Evolutionary conservation across 2,797 vertebrate genomes (phyloP).

Genomic region (Spheniscus humboldti): DNA sequence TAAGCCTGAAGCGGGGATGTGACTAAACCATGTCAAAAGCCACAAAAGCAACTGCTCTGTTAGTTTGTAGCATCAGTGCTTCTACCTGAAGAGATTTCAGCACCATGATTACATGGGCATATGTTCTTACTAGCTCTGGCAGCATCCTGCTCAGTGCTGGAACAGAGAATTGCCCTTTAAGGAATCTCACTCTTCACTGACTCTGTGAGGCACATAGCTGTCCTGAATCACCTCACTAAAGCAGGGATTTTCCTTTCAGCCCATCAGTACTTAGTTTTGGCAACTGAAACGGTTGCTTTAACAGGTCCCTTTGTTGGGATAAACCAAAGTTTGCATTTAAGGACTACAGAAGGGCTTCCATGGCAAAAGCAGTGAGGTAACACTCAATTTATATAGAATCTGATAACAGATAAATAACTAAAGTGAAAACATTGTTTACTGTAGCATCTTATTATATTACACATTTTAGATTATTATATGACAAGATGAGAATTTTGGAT

Average conservation of each 20-base stretch:
- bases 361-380: neutral
- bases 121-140: neutral
- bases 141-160: neutral
- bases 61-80: neutral
- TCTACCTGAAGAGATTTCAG: neutral
- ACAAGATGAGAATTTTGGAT: neutral
- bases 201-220: neutral
- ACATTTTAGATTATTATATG: neutral
- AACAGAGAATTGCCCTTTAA: neutral
- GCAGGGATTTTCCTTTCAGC: neutral
- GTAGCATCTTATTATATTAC: neutral
- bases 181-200: neutral
- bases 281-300: neutral
- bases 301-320: neutral
- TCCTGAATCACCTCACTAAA: neutral
- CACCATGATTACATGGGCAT: neutral
- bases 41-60: neutral
- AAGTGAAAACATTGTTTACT: neutral
- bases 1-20: neutral
- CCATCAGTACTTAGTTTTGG: neutral
- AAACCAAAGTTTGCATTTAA: neutral
- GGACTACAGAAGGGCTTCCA: neutral
- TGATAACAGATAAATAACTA: neutral
- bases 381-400: neutral
- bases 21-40: neutral